A percentile compares a stretch with the other conserved stretches of the same genome.
Conservation (phyloP, 35 echinoderm and acorn worm genomes). For the Chiridota heheva region DNA sequence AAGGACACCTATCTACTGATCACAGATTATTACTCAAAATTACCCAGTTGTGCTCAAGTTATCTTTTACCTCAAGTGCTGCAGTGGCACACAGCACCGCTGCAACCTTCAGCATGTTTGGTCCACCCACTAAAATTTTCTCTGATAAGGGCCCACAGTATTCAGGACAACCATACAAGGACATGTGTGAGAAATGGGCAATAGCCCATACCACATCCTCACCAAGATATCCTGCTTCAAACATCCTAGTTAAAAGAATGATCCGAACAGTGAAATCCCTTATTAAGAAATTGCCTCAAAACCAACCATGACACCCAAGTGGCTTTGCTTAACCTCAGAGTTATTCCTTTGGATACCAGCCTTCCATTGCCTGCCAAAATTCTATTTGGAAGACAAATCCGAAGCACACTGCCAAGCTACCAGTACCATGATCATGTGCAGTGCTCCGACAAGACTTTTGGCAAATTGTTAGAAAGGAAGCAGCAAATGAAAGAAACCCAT, state of each 20-base stretch:
- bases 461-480: background rate
- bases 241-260: constrained; percentile 49
- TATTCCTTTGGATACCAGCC: constrained; percentile 35
- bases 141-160: constrained; percentile 65
- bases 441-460: background rate
- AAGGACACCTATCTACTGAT: constrained; percentile 40
- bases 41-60: constrained; percentile 46
- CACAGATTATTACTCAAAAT: constrained; percentile 71
- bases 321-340: constrained; percentile 52
- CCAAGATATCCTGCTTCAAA: constrained; percentile 61
- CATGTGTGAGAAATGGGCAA: constrained; percentile 51
- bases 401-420: constrained; percentile 50
- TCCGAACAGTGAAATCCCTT: constrained; percentile 51
- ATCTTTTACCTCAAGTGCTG: constrained; percentile 21
- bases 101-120: constrained; percentile 56
- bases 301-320: constrained; percentile 35
- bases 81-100: constrained; percentile 31
- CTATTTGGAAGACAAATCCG: constrained; percentile 52
- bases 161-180: constrained; percentile 37
- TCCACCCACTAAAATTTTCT: constrained; percentile 45
- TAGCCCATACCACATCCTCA: constrained; percentile 56
- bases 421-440: background rate
- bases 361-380: constrained; percentile 54
- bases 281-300: constrained; percentile 62
- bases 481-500: constrained; percentile 23